Evolutionary conservation across 2,113 vertebrate species (phyloP).

Genomic region (Hippocampus zosterae): DNA sequence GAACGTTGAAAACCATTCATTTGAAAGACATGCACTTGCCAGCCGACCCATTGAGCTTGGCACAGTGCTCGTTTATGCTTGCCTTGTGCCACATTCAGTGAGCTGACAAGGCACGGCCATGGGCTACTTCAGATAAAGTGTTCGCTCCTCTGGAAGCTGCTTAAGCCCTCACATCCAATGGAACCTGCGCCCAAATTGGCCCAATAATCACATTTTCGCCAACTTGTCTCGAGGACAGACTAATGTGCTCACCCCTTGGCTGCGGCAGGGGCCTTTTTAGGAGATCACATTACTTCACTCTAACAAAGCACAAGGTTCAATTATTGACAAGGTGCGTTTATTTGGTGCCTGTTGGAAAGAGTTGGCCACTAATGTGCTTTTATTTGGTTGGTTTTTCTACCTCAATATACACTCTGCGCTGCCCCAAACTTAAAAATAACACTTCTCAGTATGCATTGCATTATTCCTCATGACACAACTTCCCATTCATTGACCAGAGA

Average conservation of each 20-base stretch:
- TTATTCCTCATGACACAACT: not conserved
- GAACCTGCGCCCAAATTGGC: constrained; percentile 67
- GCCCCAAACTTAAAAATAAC: too few species aligned
- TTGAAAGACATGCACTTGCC: constrained; percentile 4
- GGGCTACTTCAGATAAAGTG: constrained; percentile 70
- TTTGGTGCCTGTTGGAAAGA: constrained; percentile 20
- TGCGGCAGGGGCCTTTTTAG: constrained; percentile 66
- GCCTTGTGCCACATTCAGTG: constrained; percentile 59
- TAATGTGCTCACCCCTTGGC: constrained; percentile 54
- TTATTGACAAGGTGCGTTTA: constrained; percentile 24
- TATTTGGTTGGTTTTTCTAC: not conserved
- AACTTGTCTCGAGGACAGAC: constrained; percentile 65
- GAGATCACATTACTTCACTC: constrained; percentile 56
- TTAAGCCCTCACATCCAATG: constrained; percentile 64
- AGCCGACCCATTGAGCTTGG: constrained; percentile 43
- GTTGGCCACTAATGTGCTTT: not conserved
- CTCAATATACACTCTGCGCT: not conserved
- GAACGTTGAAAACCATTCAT: not conserved
- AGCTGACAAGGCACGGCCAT: constrained; percentile 64
- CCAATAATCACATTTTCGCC: constrained; percentile 68
- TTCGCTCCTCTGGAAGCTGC: constrained; percentile 57
- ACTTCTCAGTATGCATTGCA: not conserved
- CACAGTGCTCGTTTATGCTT: constrained; percentile 3
- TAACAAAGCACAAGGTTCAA: constrained; percentile 50
- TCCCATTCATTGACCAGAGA: not conserved